These are phyloP conservation scores for Poecilia wingei DNA, from an alignment of 2,797 vertebrate species.

Conservation along the genomic window DNA sequence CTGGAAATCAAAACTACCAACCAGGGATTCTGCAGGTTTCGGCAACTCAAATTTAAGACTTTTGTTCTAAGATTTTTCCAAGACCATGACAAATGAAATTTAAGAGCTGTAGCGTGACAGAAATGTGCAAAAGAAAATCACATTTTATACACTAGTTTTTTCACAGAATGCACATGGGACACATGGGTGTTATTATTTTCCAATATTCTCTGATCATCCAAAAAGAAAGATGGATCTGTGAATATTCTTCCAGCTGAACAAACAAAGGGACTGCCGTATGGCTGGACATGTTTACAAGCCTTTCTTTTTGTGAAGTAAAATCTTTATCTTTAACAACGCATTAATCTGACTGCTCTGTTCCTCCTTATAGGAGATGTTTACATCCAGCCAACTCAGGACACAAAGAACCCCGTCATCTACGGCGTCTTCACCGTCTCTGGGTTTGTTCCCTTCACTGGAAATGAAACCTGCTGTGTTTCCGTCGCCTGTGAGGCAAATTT, in stretches of 20 bases:
- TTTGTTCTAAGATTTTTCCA: too few species aligned
- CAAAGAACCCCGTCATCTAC: constrained; percentile 96
- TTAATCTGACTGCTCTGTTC: constrained; percentile 46
- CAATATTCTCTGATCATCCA: background rate
- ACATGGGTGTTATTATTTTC: background rate
- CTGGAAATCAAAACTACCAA: background rate
- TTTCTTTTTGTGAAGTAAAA: constrained; percentile 16
- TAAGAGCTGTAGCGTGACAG: too few species aligned
- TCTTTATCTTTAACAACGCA: constrained; percentile 26
- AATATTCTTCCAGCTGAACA: constrained; percentile 19
- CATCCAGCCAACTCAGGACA: constrained; percentile 96
- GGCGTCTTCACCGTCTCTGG: constrained; percentile 96
- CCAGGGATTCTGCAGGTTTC: too few species aligned
- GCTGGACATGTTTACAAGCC: constrained; percentile 17
- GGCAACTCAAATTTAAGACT: too few species aligned
- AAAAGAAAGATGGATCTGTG: background rate
- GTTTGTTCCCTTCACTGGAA: constrained; percentile 75
- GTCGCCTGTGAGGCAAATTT: background rate
- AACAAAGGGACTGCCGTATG: background rate
- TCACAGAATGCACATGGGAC: background rate
- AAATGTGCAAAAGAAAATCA: too few species aligned
- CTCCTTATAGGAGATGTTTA: constrained; percentile 91
- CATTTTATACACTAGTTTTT: too few species aligned
- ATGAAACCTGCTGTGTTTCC: background rate
- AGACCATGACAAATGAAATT: too few species aligned